Evolutionary conservation across 2,888 invertebrate species (phyloP).

Genomic region (Phania funesta): DNA sequence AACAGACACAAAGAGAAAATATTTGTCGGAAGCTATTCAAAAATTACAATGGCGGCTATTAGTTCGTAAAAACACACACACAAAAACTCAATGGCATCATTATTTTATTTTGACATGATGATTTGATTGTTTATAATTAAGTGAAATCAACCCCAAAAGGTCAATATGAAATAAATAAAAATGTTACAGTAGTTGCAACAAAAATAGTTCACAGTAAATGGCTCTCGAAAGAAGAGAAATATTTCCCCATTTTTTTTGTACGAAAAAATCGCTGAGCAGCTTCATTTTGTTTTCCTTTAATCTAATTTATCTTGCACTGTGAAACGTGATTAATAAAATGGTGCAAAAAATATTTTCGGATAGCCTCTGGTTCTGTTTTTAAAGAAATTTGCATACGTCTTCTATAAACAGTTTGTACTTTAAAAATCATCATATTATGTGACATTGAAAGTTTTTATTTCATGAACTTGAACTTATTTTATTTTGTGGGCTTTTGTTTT

Average conservation of each 20-base stretch:
- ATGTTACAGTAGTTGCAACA: neutral
- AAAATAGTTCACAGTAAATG: neutral
- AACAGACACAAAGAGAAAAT: neutral
- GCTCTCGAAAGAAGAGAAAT: too few relatives aligned
- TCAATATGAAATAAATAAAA: neutral
- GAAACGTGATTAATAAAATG: neutral
- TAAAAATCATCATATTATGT: neutral
- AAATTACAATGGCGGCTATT: slow-evolving; percentile 4
- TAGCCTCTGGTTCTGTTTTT: neutral
- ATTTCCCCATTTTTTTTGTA: too few relatives aligned
- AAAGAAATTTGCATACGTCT: neutral
- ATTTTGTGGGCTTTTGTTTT: slow-evolving; percentile 8
- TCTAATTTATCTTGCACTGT: neutral
- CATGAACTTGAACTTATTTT: slow-evolving; percentile 46
- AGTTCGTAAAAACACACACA: neutral
- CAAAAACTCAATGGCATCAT: neutral
- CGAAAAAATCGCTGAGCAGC: too few relatives aligned
- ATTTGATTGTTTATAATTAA: slow-evolving; percentile 11
- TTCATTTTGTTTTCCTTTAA: too few relatives aligned
- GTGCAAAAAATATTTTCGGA: neutral
- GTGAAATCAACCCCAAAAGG: slow-evolving; percentile 15
- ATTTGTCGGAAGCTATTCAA: slow-evolving; percentile 23
- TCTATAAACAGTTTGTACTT: neutral
- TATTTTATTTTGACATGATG: neutral
- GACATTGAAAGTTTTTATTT: slow-evolving; percentile 32